Evolutionary conservation across 2,888 invertebrate genomes (phyloP), one percentile per base, ranked within the genome.

Genomic region (Corythucha ciliata): DNA sequence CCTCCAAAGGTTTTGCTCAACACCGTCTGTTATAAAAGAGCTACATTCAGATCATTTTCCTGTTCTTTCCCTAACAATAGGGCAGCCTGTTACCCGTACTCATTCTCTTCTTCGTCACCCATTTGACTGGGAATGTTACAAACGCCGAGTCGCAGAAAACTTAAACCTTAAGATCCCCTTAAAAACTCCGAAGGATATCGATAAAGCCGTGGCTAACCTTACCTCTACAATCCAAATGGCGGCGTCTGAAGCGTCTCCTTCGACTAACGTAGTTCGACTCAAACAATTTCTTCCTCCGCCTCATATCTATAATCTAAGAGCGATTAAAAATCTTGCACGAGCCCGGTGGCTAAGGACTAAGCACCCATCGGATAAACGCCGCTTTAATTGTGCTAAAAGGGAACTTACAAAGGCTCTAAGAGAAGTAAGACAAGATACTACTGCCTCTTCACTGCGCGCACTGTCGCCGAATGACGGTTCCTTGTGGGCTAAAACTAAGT

Each of bases 31-130:
- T 16, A 12, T 12, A 21, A 22, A 40, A 20, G 40, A 40, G 14
- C 6, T 40, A 24, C 21, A 12, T 24, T 40, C 40, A 8, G 40
- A 40, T 25, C 40, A 40, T 21, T 40, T 20, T 21, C 40, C 40
- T 8, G 40, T 40, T 2, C 21, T 36, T 2, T n/a, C 36, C 3
- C 12, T 21, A 36, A 4, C 18, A 18, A 18, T 7, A 2, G 20
- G 5, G 14, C 4, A 36, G 21, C n/a, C n/a, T n/a, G n/a, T n/a
- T n/a, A n/a, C n/a, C n/a, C n/a, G n/a, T n/a, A n/a, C n/a, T n/a
- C 4, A 36, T 20, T 18, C 20, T 4, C 14, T 36, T 20, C 18
- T 36, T 6, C 18, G 3, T 18, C 21, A 36, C 36, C 36, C 36
- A n/a, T 36, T 36, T 36, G 36, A 36, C 36, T 36, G 36, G 36